Evolutionary conservation across 2,113 vertebrate species (phyloP).

Genomic region (Rhagologus leucostigma): DNA sequence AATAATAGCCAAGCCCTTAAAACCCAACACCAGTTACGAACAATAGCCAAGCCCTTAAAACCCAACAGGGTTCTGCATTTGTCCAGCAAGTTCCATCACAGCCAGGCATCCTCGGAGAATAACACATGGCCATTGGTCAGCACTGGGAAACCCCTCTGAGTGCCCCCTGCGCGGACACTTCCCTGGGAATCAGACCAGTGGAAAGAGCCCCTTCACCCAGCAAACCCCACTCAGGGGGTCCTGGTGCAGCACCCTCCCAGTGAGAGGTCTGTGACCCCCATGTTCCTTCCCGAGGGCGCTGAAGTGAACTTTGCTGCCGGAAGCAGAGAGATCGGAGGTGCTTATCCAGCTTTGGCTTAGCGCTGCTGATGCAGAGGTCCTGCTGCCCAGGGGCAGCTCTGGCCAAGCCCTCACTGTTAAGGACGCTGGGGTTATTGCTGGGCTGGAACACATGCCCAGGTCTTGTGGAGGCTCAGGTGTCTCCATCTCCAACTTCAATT

Average conservation of each 20-base stretch:
- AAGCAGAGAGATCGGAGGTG: neutral
- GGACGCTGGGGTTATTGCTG: neutral
- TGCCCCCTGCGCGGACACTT: neutral
- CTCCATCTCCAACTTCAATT: neutral
- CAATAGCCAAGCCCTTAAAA: neutral
- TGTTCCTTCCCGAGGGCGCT: rapidly evolving
- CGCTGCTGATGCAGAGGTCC: neutral
- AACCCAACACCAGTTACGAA: no score
- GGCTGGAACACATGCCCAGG: neutral
- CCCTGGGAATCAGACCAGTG: neutral
- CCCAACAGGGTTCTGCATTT: neutral
- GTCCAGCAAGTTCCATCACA: neutral
- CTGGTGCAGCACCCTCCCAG: neutral
- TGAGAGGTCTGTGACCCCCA: neutral
- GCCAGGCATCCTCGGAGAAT: neutral
- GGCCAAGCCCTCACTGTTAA: neutral
- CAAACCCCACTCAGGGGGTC: neutral
- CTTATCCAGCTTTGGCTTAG: neutral
- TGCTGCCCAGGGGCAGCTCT: neutral
- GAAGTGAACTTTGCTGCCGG: neutral
- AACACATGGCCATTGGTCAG: neutral
- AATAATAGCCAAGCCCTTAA: neutral
- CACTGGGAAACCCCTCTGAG: neutral
- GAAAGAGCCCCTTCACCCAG: neutral
- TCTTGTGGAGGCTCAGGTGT: neutral